Base-by-base conservation (phyloP, 2,888 invertebrate genomes). In the Augiades crinisus region DNA sequence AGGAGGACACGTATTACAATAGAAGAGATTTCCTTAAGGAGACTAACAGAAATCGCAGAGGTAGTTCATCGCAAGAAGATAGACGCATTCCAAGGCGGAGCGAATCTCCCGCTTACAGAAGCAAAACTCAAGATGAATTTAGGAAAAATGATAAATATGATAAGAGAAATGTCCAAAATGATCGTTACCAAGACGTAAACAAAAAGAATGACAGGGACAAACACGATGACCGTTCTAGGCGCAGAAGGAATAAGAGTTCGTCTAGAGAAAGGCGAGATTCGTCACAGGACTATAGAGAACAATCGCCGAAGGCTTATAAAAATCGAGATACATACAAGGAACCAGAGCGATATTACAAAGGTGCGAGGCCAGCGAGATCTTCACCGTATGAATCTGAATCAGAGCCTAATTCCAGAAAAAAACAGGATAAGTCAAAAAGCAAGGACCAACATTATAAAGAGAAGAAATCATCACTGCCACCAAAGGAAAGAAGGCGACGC, bases 311-410 rank as follows among this genome's bases (percentile, higher is more conserved):
- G 60, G 59, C 62, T 12, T 49, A 68, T 41, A 79, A 64, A 58
- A 77, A 64, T 52, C 72, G 61, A 53, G 71, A 75, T 37, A 57
- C 60, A n/a, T 68, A 70, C 2, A 77, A 71, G 53, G 81, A 76
- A 30, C 58, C 63, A 1, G 77, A 78, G 7, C 78, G 70, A 56
- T 60, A 67, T 47, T 62, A 77, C 53, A 83, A 80, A 63, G 75
- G 66, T 41, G 62, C 70, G 1, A 72, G 60, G 53, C 53, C 65
- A 1, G 71, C 73, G 30, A 68, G 65, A 55, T 70, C 74, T 7
- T 63, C 75, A 0, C 74, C 80, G 0, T 76, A 82, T 0, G 85
- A 82, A 53, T 78, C 84, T 0, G 83, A 83, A 27, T 31, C 65
- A 0, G 83, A 83, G 55, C 63, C 63, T 3, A 64, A 65, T 5